Evolutionary conservation across 2,113 vertebrate species (phyloP).

Genomic region (Hucho hucho): DNA sequence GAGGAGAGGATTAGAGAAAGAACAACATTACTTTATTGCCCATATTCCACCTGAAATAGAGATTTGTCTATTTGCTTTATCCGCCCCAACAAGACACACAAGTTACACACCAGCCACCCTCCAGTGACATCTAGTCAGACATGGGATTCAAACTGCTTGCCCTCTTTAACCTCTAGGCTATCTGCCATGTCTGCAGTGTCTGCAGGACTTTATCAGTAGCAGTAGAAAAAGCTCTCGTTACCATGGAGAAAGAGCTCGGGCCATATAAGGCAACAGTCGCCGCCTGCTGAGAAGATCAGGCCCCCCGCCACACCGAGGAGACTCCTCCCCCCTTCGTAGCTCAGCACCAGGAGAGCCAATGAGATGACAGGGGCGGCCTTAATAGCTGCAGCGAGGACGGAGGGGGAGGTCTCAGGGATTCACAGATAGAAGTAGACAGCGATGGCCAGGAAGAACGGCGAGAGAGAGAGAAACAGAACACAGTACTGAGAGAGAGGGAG

Average conservation of each 20-base stretch:
- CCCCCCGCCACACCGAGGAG: constrained; percentile 65
- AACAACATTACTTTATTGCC: neutral
- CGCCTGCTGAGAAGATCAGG: constrained; percentile 76
- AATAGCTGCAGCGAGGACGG: constrained; percentile 64
- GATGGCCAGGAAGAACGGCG: constrained; percentile 68
- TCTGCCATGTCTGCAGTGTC: no score
- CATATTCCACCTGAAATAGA: no score
- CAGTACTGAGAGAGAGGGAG: constrained; percentile 17
- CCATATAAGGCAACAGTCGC: constrained; percentile 84
- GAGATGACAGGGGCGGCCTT: constrained; percentile 76
- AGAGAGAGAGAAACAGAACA: constrained; percentile 70
- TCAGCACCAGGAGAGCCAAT: constrained; percentile 66
- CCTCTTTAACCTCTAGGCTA: no score
- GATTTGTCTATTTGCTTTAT: no score
- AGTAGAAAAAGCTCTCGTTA: constrained; percentile 8
- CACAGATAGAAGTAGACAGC: constrained; percentile 70
- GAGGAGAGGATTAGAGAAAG: neutral
- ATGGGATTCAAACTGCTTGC: no score
- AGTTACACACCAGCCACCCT: no score
- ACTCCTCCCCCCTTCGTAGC: constrained; percentile 65
- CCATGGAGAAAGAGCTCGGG: constrained; percentile 72
- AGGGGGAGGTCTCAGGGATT: constrained; percentile 63
- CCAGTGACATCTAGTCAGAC: no score
- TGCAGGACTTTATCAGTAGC: no score
- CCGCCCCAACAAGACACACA: no score